phyloP scores from a whole-genome alignment of 2,797 vertebrate species.

The Sebastes jordani region DNA sequence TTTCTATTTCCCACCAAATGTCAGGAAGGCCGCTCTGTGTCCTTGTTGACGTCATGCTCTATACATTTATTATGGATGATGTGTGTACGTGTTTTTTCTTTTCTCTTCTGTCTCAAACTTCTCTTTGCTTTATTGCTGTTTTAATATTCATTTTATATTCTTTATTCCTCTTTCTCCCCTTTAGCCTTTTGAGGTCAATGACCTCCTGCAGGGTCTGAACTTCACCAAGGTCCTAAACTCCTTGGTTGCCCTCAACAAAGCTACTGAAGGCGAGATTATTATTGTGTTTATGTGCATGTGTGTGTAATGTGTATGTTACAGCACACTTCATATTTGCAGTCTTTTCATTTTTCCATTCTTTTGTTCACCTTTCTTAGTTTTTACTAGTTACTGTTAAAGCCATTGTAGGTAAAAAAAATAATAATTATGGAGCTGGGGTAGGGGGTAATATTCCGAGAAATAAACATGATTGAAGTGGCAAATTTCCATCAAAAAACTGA shows the following conservation, averaged over 20 bases:
- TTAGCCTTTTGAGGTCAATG: conserved; percentile 94
- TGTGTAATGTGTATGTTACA: background rate
- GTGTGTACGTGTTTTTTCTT: background rate
- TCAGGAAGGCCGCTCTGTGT: background rate
- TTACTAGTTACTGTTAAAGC: too few species aligned
- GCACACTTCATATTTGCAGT: background rate
- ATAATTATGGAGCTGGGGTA: too few species aligned
- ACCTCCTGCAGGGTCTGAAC: conserved; percentile 95
- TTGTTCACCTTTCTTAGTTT: background rate
- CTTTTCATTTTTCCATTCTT: background rate
- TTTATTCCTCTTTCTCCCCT: conserved; percentile 23
- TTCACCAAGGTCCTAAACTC: conserved; percentile 94
- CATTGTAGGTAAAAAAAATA: too few species aligned
- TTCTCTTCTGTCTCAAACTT: background rate
- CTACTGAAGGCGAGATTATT: conserved; percentile 89
- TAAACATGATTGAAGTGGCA: too few species aligned
- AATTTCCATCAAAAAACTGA: too few species aligned
- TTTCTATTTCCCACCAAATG: background rate
- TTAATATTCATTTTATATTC: background rate
- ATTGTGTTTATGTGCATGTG: background rate
- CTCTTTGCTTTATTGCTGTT: background rate
- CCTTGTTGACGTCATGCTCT: background rate
- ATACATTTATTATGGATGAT: conserved; percentile 12
- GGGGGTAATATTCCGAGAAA: too few species aligned
- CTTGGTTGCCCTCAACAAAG: conserved; percentile 94